Percentiles rank a stretch among this genome's conserved stretches.
Conservation (phyloP, 2,888 invertebrate species). For the Theristus sp. region DNA sequence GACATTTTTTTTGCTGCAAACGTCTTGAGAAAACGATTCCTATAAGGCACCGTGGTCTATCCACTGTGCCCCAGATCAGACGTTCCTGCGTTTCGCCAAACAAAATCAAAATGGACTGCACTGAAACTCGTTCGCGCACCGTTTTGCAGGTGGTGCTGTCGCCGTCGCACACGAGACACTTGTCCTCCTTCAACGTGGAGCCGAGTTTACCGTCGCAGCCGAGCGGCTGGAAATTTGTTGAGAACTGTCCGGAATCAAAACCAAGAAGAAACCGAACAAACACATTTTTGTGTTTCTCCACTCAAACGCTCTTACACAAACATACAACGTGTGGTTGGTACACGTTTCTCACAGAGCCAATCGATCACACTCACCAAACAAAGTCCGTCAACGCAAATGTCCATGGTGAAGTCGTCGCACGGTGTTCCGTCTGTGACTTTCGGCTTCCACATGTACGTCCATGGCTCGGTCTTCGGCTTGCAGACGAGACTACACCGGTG, state of each 20-base stretch:
- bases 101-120: no score
- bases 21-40: no score
- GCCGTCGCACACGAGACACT: constrained; percentile 77
- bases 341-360: no score
- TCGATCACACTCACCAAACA: constrained; percentile 72
- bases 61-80: no score
- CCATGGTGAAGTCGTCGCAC: constrained; percentile 52
- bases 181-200: constrained; percentile 62
- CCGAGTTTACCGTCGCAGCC: constrained; percentile 89
- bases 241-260: background rate
- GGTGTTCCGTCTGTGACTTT: constrained; percentile 55
- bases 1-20: no score
- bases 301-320: background rate
- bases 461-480: constrained; percentile 71
- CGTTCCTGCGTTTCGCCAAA: no score
- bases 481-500: constrained; percentile 88
- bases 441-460: constrained; percentile 65
- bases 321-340: no score
- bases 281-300: background rate
- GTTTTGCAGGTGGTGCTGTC: constrained; percentile 63
- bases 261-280: constrained; percentile 1
- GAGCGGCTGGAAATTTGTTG: constrained; percentile 44
- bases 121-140: constrained; percentile 27
- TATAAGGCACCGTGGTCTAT: no score
- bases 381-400: constrained; percentile 81